Evolutionary conservation across 2,888 invertebrate genomes (phyloP).

Genomic region (Netelia melanura): DNA sequence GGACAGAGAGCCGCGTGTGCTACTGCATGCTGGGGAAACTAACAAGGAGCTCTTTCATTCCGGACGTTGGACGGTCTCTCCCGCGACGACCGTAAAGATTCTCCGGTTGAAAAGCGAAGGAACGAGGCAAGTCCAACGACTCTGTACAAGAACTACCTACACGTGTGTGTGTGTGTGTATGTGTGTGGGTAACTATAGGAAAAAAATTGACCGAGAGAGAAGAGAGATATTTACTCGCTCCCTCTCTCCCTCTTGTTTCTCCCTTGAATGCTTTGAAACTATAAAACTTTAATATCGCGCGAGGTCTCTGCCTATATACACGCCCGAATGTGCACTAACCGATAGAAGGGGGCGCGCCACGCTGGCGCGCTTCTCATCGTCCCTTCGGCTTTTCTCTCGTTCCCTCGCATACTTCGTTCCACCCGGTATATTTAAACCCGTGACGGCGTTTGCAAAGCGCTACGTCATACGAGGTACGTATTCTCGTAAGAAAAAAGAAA

Average conservation of each 20-base stretch:
- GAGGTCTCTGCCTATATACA: conserved; percentile 6
- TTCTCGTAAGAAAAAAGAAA: conserved; percentile 7
- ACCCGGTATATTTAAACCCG: conserved; percentile 27
- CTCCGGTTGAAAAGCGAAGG: conserved; percentile 61
- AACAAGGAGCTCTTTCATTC: conserved; percentile 82
- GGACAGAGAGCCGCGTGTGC: conserved; percentile 42
- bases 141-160: neutral
- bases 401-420: conserved; percentile 26
- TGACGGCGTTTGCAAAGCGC: conserved; percentile 34
- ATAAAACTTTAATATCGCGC: conserved; percentile 77
- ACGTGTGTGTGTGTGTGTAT: neutral
- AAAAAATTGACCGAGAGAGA: conserved; percentile 43
- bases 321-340: conserved; percentile 47
- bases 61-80: conserved; percentile 73
- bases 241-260: conserved; percentile 51
- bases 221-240: conserved; percentile 51
- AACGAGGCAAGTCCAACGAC: conserved; percentile 63
- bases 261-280: conserved; percentile 72
- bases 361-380: conserved; percentile 54
- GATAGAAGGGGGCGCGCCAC: conserved; percentile 62
- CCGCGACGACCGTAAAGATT: conserved; percentile 76
- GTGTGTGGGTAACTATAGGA: conserved; percentile 22
- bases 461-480: neutral
- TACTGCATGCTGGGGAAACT: conserved; percentile 61
- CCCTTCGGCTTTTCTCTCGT: conserved; percentile 36